Conservation (phyloP, 1,140 invertebrate genomes). For the Orchesella cincta region DNA sequence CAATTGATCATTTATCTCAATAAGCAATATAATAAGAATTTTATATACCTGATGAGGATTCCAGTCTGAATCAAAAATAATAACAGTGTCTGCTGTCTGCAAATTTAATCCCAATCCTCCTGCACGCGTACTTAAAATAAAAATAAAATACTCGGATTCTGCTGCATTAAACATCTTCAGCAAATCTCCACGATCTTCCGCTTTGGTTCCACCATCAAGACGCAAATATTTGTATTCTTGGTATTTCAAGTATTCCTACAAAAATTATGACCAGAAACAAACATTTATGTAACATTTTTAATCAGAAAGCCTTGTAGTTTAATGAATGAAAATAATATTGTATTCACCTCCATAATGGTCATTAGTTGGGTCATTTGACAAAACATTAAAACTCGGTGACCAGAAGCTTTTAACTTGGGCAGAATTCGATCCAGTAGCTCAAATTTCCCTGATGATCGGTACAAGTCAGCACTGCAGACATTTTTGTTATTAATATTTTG, state of each 20-base stretch:
- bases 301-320: background rate
- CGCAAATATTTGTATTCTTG: conserved; percentile 58
- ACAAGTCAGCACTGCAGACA: conserved; percentile 61
- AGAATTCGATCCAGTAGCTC: conserved; percentile 71
- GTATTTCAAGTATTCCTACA: conserved; percentile 66
- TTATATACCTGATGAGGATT: conserved; percentile 67
- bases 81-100: conserved; percentile 71
- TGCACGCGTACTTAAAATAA: conserved; percentile 69
- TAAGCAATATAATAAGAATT: background rate
- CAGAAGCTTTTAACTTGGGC: conserved; percentile 65
- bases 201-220: conserved; percentile 70
- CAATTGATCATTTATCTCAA: conserved; percentile 11
- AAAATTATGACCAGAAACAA: no score
- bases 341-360: conserved; percentile 66
- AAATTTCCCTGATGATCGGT: conserved; percentile 70
- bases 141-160: conserved; percentile 67
- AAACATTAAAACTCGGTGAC: conserved; percentile 70
- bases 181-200: conserved; percentile 69
- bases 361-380: conserved; percentile 75
- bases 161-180: conserved; percentile 65
- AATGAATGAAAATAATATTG: background rate
- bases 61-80: conserved; percentile 77
- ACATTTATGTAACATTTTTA: background rate
- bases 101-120: conserved; percentile 72
- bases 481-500: background rate